phyloP scores from a whole-genome alignment of 2,888 invertebrate genomes.

The Drosophila longiperda region DNA sequence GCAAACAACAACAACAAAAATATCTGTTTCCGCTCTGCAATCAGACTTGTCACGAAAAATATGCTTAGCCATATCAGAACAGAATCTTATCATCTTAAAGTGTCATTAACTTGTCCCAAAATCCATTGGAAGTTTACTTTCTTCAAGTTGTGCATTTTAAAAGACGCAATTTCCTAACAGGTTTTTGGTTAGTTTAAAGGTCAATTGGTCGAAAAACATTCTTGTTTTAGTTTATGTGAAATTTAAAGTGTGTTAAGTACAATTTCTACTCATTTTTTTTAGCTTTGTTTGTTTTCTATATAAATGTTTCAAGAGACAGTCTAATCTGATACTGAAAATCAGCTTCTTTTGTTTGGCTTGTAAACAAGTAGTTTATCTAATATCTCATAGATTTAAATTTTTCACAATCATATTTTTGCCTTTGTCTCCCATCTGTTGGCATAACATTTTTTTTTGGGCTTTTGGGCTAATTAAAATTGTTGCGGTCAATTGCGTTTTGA shows the following conservation, averaged over 20 bases:
- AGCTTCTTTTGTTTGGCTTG: slow-evolving; percentile 5
- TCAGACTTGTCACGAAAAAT: not conserved
- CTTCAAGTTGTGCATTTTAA: not conserved
- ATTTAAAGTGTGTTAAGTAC: not conserved
- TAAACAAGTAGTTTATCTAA: slow-evolving; percentile 17
- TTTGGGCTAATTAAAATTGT: slow-evolving; percentile 56
- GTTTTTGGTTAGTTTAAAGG: not conserved
- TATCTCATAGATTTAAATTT: slow-evolving; percentile 4
- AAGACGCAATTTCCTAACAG: not conserved
- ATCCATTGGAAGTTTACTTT: slow-evolving; percentile 25
- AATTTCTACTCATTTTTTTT: not conserved
- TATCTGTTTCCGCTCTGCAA: slow-evolving; percentile 26
- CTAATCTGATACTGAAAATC: slow-evolving; percentile 2
- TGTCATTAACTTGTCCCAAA: slow-evolving; percentile 34
- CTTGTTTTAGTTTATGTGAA: not conserved
- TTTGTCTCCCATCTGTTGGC: slow-evolving; percentile 32
- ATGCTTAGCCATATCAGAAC: slow-evolving; percentile 10
- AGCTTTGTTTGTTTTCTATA: slow-evolving; percentile 10
- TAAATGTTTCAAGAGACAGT: not conserved
- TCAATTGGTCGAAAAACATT: not conserved
- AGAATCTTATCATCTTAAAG: slow-evolving; percentile 59
- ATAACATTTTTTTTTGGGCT: slow-evolving; percentile 38
- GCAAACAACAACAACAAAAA: slow-evolving; percentile 6
- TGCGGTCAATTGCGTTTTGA: slow-evolving; percentile 61
- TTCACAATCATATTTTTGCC: slow-evolving; percentile 30